These are phyloP conservation scores for Phengaris alcon DNA, from an alignment of 2,888 invertebrate genomes.

Conservation along the genomic window DNA sequence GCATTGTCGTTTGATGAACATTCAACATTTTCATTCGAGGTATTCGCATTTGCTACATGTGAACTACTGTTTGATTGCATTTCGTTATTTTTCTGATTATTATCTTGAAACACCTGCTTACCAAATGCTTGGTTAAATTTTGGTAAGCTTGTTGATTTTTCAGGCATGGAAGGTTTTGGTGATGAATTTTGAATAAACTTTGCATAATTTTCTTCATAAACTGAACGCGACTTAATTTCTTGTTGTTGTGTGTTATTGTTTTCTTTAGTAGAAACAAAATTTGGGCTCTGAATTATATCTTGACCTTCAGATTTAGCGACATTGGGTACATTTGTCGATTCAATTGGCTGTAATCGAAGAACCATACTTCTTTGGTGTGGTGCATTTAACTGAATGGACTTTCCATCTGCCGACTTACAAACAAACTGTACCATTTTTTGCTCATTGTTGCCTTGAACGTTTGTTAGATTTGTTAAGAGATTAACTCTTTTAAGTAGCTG, in stretches of 20 bases:
- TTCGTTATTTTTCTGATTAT: constrained; percentile 55
- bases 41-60: constrained; percentile 47
- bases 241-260: constrained; percentile 50
- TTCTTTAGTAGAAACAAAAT: constrained; percentile 49
- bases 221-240: constrained; percentile 74
- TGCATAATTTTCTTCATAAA: constrained; percentile 78
- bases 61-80: constrained; percentile 50
- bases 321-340: constrained; percentile 54
- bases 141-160: constrained; percentile 80
- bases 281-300: constrained; percentile 50
- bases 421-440: constrained; percentile 81
- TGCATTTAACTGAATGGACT: constrained; percentile 77
- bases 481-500: constrained; percentile 74
- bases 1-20: constrained; percentile 56
- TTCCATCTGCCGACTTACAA: constrained; percentile 81
- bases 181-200: constrained; percentile 74
- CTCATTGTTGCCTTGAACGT: constrained; percentile 70
- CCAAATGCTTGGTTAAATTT: constrained; percentile 90
- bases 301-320: constrained; percentile 51
- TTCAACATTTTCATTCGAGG: constrained; percentile 51
- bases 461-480: constrained; percentile 68
- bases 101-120: constrained; percentile 82
- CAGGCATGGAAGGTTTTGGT: constrained; percentile 52
- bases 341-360: constrained; percentile 67
- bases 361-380: constrained; percentile 78